phyloP scores from a whole-genome alignment of 2,113 vertebrate species.

The Polypterus senegalus region DNA sequence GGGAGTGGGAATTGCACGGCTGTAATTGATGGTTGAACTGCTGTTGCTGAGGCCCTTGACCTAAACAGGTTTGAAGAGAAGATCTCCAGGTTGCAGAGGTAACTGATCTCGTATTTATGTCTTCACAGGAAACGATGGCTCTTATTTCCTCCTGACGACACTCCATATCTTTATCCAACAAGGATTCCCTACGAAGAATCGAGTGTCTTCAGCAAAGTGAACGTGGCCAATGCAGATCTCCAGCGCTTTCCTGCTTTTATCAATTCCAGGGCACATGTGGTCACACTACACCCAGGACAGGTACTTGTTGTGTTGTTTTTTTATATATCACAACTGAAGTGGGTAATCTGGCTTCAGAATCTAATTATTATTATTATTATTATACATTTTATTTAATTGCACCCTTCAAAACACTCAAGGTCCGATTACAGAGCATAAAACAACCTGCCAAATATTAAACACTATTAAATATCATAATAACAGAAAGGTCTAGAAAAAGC shows the following conservation, averaged over 20 bases:
- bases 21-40: too few species aligned
- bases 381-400: too few species aligned
- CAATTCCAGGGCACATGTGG: slow-evolving; percentile 44
- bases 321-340: too few species aligned
- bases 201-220: slow-evolving; percentile 85
- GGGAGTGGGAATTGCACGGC: too few species aligned
- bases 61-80: not conserved
- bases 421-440: too few species aligned
- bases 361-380: too few species aligned
- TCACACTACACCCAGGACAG: slow-evolving; percentile 82
- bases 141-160: slow-evolving; percentile 84
- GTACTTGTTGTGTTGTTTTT: slow-evolving; percentile 33
- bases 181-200: slow-evolving; percentile 96
- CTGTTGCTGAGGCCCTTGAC: too few species aligned
- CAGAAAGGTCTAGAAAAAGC: too few species aligned
- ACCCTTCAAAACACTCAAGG: too few species aligned
- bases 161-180: slow-evolving; percentile 73
- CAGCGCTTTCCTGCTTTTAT: slow-evolving; percentile 57
- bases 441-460: too few species aligned
- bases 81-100: not conserved
- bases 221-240: slow-evolving; percentile 65
- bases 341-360: too few species aligned
- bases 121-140: slow-evolving; percentile 81
- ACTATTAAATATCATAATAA: too few species aligned
- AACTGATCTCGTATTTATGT: slow-evolving; percentile 15